A percentile compares a stretch with the other conserved stretches of the same genome.
phyloP scores from a whole-genome alignment of 2,113 vertebrate species.

The Ramphastos sulfuratus region DNA sequence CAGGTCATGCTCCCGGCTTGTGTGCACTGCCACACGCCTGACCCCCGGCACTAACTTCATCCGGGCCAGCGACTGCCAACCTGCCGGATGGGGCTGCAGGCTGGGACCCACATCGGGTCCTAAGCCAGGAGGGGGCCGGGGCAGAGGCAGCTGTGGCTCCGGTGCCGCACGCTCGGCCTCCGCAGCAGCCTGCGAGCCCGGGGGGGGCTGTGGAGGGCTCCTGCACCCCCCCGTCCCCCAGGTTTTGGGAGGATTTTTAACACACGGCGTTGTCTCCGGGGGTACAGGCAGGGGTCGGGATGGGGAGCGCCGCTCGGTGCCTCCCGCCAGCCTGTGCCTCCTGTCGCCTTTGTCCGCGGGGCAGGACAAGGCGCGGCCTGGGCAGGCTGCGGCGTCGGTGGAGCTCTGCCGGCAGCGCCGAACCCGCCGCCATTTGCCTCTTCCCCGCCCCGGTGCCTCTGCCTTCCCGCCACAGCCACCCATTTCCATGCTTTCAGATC shows the following conservation, averaged over 20 bases:
- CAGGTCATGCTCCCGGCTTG: background rate
- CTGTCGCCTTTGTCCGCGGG: background rate
- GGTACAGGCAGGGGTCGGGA: background rate
- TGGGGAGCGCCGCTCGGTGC: background rate
- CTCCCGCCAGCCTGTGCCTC: background rate
- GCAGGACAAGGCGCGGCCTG: background rate
- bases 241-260: background rate
- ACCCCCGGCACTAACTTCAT: background rate
- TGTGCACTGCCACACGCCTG: background rate
- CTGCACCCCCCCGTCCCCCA: accelerated
- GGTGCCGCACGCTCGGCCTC: accelerated
- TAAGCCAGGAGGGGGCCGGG: accelerated
- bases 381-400: background rate
- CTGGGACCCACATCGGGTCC: background rate
- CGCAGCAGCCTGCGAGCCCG: accelerated
- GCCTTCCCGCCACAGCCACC: accelerated
- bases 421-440: background rate
- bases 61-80: background rate
- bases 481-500: accelerated
- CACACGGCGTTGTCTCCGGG: accelerated
- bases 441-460: background rate
- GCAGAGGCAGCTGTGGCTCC: background rate
- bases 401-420: background rate
- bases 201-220: accelerated
- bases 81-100: accelerated